Conservation (phyloP, 2,888 invertebrate genomes). For the Thymelicus lineola region DNA sequence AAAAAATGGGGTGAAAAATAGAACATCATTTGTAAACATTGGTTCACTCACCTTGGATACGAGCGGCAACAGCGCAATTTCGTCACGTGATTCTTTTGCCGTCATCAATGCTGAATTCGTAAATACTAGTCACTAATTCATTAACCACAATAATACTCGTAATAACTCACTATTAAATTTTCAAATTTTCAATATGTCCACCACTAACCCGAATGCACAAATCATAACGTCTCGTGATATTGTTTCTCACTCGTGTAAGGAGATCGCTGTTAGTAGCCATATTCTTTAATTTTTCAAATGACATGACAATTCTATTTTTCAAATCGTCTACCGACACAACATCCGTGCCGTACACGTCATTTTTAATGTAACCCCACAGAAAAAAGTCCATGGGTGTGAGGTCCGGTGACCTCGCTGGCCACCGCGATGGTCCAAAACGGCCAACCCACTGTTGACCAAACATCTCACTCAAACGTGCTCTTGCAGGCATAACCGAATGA, state of each 20-base stretch:
- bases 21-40: neutral
- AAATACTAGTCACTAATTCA: neutral
- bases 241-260: too few relatives aligned
- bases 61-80: conserved; percentile 9
- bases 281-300: neutral
- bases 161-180: too few relatives aligned
- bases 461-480: conserved; percentile 23
- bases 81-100: conserved; percentile 5
- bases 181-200: too few relatives aligned
- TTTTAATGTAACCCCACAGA: neutral
- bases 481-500: conserved; percentile 33
- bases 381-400: conserved; percentile 1
- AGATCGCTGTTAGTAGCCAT: too few relatives aligned
- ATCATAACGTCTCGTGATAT: too few relatives aligned
- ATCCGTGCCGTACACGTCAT: neutral
- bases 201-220: too few relatives aligned
- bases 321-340: neutral
- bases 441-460: conserved; percentile 35
- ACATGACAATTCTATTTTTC: neutral
- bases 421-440: conserved; percentile 26
- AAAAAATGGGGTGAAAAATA: neutral
- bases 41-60: conserved; percentile 3
- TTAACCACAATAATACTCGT: too few relatives aligned
- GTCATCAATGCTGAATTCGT: conserved; percentile 6
- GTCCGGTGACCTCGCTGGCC: conserved; percentile 30